Base-by-base conservation (phyloP, 2,113 vertebrate species). In the Butorides virescens region DNA sequence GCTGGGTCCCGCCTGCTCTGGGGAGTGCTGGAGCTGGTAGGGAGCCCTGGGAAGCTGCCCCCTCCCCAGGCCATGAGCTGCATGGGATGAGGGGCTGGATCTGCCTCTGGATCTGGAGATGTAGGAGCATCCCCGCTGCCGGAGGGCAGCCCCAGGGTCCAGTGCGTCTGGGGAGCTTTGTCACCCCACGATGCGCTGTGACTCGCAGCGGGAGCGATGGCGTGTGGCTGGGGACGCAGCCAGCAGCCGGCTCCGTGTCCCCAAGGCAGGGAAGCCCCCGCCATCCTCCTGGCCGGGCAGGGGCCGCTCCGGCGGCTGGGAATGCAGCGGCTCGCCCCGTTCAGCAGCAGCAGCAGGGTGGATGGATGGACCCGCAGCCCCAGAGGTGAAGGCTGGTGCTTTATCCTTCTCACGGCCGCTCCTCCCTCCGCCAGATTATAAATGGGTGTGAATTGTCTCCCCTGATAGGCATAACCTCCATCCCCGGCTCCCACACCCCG, bases 381-480 rank as follows among this genome's bases (percentile, higher is more conserved):
- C 71, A 71, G 90, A 62, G 86, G 89, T 85, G 90, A 94, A 82
- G 30, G 42, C 81, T 47, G 68, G 10, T 78, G 70, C 80, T 86
- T 94, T 91, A 82, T 79, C 91, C 77, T 68, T 22, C 76, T 80
- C 71, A 16, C 1, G 25, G 72, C 78, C 5, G 27, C 90, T 93
- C 95, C 85, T 96, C 92, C 90, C 90, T 89, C 74, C 5, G 0
- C 62, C 1, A 7, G 44, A 14, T 94, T 93, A 79, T 77, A 82
- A 94, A 91, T 81, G 90, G 79, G 61, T 71, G 58, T 36, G 74
- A 88, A 83, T 85, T 91, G 88, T 89, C 52, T 95, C 77, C 87
- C 44, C 91, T 87, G 93, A 92, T 68, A 93, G 86, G 91, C 85
- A 88, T 85, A 90, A 67, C 88, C 91, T 88, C 82, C 75, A 21